Conservation (phyloP, 2,797 vertebrate species). For the Channallabes apus region DNA sequence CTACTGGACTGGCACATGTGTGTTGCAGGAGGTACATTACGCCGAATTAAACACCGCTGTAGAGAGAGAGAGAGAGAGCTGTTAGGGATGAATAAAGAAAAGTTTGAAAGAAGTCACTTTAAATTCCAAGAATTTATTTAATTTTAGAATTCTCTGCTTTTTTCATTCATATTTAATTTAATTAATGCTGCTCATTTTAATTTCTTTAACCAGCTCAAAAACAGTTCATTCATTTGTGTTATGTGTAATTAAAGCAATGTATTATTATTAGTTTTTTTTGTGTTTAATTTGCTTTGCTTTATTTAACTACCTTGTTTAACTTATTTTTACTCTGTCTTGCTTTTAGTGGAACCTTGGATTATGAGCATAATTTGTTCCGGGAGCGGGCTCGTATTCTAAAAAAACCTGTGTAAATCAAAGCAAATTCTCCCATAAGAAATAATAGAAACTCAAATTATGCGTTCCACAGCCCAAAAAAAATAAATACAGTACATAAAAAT, state of each 20-base stretch:
- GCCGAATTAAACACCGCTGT: background rate
- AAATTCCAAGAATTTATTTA: background rate
- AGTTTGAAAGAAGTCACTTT: background rate
- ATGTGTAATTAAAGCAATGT: too few species aligned
- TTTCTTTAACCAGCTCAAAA: background rate
- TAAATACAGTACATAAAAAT: too few species aligned
- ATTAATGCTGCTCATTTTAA: background rate
- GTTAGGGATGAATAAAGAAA: background rate
- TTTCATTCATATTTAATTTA: background rate
- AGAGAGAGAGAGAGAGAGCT: background rate
- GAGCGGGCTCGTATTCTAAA: too few species aligned
- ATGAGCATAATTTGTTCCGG: too few species aligned
- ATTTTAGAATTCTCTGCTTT: background rate
- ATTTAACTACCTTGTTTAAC: background rate
- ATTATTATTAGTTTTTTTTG: background rate
- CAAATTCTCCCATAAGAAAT: too few species aligned
- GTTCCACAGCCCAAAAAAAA: too few species aligned
- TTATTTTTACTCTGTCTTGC: background rate
- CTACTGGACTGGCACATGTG: background rate
- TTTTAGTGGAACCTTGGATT: background rate
- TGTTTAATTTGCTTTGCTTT: background rate
- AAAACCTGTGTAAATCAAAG: too few species aligned
- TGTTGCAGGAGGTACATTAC: background rate
- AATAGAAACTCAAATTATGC: too few species aligned
- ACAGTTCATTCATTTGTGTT: background rate